Evolutionary conservation across 2,797 vertebrate genomes (phyloP), one percentile per base, ranked within the genome.

Genomic region (Bovichtus diacanthus): DNA sequence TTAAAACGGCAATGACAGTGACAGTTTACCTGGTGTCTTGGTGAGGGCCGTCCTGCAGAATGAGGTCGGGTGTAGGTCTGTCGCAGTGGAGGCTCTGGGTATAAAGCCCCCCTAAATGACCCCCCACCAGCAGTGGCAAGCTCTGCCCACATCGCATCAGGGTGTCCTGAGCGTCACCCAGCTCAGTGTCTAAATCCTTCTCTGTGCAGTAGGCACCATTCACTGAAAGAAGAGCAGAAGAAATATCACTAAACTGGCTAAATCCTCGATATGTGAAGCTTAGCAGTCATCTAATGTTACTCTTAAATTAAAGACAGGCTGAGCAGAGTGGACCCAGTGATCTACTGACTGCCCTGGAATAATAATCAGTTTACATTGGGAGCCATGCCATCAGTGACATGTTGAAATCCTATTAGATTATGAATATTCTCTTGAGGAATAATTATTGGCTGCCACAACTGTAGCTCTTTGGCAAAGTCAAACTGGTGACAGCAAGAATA

Each of bases 21-120:
- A 70, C 53, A 65, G 68, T 74, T 93, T 96, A 99, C 98, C 98
- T 98, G 88, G 91, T 82, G 56, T 96, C 94, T 0, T 94, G 88
- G 81, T 95, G 95, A 1, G 93, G 88, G 80, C 93, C 64, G 65
- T 95, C 90, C 89, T 95, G 94, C 92, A 96, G 81, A 60, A 94
- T 88, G 72, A 92, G 91, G 69, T 93, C 90, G n/a, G 96, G 93
- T 47, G 94, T 85, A 61, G 95, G 87, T 78, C 95, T 92, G 87
- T 97, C 96, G 18, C 96, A 96, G 80, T 92, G 92, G 69, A 87
- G 90, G 92, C 92, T 85, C 91, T 93, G 43, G 88, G 86, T 80
- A 81, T 95, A 97, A 29, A 95, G 92, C 54, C 93, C 94, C 80
- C 91, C 76, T 1, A 95, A 88, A 0, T 95, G 95, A 83, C 88